Evolutionary conservation across 2,888 invertebrate genomes (phyloP), one percentile per base, ranked within the genome.

Genomic region (Crepidodera aurea): DNA sequence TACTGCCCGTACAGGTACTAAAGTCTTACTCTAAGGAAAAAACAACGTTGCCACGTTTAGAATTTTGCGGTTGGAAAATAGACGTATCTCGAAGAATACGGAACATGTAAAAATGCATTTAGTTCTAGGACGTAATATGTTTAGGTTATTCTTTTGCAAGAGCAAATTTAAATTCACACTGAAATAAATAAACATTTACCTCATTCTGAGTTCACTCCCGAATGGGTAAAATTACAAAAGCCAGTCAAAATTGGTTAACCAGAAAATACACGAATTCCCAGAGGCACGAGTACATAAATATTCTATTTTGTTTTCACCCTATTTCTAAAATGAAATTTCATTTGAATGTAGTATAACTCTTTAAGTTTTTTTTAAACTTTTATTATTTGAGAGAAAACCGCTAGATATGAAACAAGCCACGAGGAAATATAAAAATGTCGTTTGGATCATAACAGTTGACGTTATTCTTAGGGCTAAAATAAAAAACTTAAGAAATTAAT

Each of bases 221-320:
- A 16, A 32, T 51, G 51, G 22, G 42, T 54, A 54, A 40, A 54
- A 54, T 55, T 46, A 55, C 44, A 19, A 44, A 46, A 55, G n/a
- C 19, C 32, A 44, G 34, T 55, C 44, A 46, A 55, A 55, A 32
- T 32, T 55, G 34, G 29, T 27, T 55, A 46, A 46, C 34, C 34
- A 46, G 46, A 34, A 44, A 32, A 55, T 46, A 46, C 15, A 34
- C 46, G 44, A 55, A 44, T 46, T 46, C 55, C 55, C 46, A 5
- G 1, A 55, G 55, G 46, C 46, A 12, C 19, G 8, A 44, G 8
- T 55, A 22, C 42, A 55, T 55, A 55, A 44, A 44, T 32, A 55
- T 55, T 42, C 32, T 29, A 42, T 54, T 54, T 32, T 54, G 29
- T 42, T 54, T 54, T 42, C 42, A 29, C 29, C 48, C 48, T 42